Percentiles rank a stretch among this genome's conserved stretches.
Evolutionary conservation across 2,797 vertebrate genomes (phyloP).

Genomic region (Mycteria americana): DNA sequence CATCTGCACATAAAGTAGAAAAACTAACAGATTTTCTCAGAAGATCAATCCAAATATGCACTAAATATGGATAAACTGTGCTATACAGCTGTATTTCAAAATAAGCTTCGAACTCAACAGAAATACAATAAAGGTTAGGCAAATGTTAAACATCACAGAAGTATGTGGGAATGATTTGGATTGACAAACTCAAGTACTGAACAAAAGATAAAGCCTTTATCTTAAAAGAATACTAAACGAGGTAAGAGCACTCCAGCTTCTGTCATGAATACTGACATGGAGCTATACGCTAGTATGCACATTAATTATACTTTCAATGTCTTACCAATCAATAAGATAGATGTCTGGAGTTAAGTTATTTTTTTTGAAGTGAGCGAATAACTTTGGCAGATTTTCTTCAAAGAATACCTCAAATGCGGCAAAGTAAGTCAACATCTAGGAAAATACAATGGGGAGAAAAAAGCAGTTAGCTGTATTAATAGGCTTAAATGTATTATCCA

Average conservation of each 20-base stretch:
- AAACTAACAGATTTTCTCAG: neutral
- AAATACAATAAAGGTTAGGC: neutral
- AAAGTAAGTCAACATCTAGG: conserved; percentile 94
- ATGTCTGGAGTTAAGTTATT: conserved; percentile 92
- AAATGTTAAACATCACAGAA: neutral
- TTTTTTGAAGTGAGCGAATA: conserved; percentile 95
- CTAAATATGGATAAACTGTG: neutral
- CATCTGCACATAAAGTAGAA: neutral
- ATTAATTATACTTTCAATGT: neutral
- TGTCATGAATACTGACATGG: neutral
- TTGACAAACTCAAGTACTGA: neutral
- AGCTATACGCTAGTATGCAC: neutral
- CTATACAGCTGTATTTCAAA: neutral
- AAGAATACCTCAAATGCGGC: conserved; percentile 95
- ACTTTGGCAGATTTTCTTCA: conserved; percentile 94
- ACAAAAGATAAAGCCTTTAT: neutral
- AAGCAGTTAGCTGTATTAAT: neutral
- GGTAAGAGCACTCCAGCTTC: neutral
- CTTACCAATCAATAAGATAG: conserved; percentile 96
- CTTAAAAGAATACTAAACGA: neutral
- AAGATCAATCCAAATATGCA: neutral
- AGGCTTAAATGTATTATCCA: neutral
- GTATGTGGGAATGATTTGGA: neutral
- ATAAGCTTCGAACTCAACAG: neutral
- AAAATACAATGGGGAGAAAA: conserved; percentile 28